Percentiles rank a stretch among this genome's conserved stretches.
These are phyloP conservation scores for Daboia siamensis DNA, from an alignment of 2,113 vertebrate species.

Conservation along the genomic window DNA sequence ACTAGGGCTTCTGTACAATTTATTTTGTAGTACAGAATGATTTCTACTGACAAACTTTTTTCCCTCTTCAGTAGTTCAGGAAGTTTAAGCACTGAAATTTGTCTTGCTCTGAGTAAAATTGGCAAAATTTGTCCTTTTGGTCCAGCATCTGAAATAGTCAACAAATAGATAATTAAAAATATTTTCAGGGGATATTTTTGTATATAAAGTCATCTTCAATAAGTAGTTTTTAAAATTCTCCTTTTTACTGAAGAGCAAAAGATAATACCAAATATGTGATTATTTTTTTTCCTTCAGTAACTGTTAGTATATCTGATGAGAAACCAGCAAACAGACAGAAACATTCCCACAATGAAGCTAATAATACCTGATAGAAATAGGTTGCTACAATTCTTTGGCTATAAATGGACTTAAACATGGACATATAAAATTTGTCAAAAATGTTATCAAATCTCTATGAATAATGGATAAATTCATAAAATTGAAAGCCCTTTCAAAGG, in stretches of 20 bases:
- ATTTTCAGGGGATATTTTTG: background rate
- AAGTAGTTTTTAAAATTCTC: background rate
- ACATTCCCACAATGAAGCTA: slow-evolving; percentile 4
- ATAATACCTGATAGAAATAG: slow-evolving; percentile 4
- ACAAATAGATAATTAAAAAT: background rate
- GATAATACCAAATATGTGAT: background rate
- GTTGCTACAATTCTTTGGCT: background rate
- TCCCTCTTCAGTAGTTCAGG: background rate
- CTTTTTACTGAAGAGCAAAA: background rate
- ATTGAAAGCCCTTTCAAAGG: background rate
- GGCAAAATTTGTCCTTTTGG: background rate
- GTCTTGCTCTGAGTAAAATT: background rate
- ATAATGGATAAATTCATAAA: background rate
- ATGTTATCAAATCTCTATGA: background rate
- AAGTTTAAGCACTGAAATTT: background rate
- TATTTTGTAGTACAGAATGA: background rate
- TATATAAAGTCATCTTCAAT: background rate
- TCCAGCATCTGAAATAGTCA: background rate
- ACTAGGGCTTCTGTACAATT: background rate
- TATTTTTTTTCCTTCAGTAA: background rate
- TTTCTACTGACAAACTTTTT: background rate
- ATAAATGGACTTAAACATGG: background rate
- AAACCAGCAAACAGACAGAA: background rate
- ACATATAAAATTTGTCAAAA: background rate
- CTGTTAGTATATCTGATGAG: background rate